These are phyloP conservation scores for Neoarius graeffei DNA, from an alignment of 2,113 vertebrate species.

Conservation along the genomic window DNA sequence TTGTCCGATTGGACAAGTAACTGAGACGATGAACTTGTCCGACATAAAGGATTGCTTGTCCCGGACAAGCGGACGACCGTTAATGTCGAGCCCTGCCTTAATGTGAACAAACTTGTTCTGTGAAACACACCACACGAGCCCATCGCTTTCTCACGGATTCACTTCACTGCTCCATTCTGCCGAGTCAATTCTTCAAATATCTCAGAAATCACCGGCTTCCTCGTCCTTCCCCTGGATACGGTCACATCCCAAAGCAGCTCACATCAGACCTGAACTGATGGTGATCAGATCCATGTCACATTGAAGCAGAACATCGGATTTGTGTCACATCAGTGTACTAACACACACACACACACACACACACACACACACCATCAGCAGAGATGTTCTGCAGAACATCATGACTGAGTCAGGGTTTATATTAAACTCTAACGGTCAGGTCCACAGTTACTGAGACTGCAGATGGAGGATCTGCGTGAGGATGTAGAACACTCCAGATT, in stretches of 20 bases:
- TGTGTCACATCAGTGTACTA: neutral
- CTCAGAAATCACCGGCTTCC: neutral
- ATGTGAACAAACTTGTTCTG: neutral
- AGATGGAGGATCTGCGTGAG: neutral
- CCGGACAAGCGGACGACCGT: too few relatives aligned
- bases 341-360: neutral
- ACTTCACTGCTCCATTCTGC: neutral
- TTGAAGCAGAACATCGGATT: neutral
- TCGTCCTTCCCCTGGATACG: too few relatives aligned
- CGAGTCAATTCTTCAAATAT: neutral
- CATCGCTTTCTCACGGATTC: neutral
- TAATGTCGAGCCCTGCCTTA: too few relatives aligned
- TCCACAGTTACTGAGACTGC: neutral
- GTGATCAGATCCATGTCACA: neutral
- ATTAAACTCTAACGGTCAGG: neutral
- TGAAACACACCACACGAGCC: neutral
- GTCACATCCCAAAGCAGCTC: too few relatives aligned
- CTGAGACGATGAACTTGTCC: too few relatives aligned
- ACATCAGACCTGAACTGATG: neutral
- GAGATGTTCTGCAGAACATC: neutral
- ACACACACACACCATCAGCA: too few relatives aligned
- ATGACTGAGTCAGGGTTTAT: neutral
- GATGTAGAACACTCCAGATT: neutral
- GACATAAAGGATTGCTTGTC: too few relatives aligned
- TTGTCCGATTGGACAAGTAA: too few relatives aligned